Evolutionary conservation across 2,113 vertebrate species (phyloP), one percentile per base, ranked within the genome.

Genomic region (Jacana jacana): DNA sequence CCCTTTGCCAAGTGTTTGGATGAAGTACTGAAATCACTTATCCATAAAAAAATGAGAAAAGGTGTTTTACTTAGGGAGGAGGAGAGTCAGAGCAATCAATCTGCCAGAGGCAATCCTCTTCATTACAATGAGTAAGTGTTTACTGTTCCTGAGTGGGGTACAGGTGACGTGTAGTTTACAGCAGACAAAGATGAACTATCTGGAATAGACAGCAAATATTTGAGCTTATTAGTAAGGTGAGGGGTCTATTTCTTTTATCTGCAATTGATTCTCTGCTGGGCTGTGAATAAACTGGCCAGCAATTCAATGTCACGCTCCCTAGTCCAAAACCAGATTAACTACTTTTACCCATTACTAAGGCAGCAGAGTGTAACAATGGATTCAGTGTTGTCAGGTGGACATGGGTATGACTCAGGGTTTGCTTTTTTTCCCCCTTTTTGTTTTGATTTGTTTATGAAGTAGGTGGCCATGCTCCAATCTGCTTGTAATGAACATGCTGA

Each of bases 31-130:
- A 83, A 97, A 93, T 70, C 86, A 77, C 27, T 64, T 14, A 64
- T 30, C 44, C 52, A 81, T 35, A 48, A 76, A 76, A 76, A 81
- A 75, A 52, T 0, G 20, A 61, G 64, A 58, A 81, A 81, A 27
- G 14, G 2, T 88, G 54, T 81, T 89, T 91, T 86, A 70, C 40
- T 91, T 68, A 37, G 42, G 31, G 46, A 86, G 58, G 58, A 83
- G 54, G 33, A 48, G 46, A 89, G 23, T 78, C 55, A 79, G 58
- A 92, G n/a, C 58, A 82, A 81, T 93, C 92, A 40, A 79, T 77
- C 58, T 96, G 86, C 88, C 84, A 58, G 70, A 91, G 69, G 71
- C 70, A 65, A 61, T 91, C 40, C 48, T 96, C 70, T 96, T 90
- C 76, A 42, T 69, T 88, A 42, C 78, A 94, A 28, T 65, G 80